Conservation (phyloP, 2,888 invertebrate species). For the Leptopilina drosophilae region DNA sequence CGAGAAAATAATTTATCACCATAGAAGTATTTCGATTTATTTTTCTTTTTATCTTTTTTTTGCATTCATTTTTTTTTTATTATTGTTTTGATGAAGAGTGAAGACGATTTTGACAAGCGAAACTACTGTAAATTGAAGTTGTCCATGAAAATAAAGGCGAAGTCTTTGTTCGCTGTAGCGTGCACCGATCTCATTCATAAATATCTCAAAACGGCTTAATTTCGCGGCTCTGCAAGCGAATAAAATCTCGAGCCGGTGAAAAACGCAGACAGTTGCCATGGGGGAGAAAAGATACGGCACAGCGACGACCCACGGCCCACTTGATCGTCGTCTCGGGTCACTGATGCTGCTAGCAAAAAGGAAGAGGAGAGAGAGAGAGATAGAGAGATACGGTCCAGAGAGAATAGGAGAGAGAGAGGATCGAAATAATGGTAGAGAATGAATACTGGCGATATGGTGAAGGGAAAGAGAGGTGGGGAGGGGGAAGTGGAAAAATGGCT, state of each 20-base stretch:
- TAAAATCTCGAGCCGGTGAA: conserved; percentile 74
- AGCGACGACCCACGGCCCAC: conserved; percentile 69
- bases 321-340: conserved; percentile 70
- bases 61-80: too few relatives aligned
- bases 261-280: conserved; percentile 71
- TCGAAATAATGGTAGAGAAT: background rate
- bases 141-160: conserved; percentile 47
- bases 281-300: conserved; percentile 58
- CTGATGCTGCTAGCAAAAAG: conserved; percentile 53
- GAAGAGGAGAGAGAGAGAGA: background rate
- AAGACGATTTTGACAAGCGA: conserved; percentile 52
- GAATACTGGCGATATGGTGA: conserved; percentile 46
- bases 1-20: too few relatives aligned
- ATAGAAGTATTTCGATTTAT: too few relatives aligned
- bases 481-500: conserved; percentile 63
- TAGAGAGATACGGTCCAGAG: conserved; percentile 28
- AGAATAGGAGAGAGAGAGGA: conserved; percentile 39
- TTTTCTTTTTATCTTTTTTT: too few relatives aligned
- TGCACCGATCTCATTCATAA: conserved; percentile 74
- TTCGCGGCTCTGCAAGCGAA: conserved; percentile 72
- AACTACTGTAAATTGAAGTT: conserved; percentile 62
- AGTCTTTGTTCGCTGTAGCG: conserved; percentile 67
- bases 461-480: conserved; percentile 43
- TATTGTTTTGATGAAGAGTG: too few relatives aligned
- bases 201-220: conserved; percentile 77